These are phyloP conservation scores for Calliopum simillimum DNA, from an alignment of 2,888 invertebrate genomes.

Conservation along the genomic window DNA sequence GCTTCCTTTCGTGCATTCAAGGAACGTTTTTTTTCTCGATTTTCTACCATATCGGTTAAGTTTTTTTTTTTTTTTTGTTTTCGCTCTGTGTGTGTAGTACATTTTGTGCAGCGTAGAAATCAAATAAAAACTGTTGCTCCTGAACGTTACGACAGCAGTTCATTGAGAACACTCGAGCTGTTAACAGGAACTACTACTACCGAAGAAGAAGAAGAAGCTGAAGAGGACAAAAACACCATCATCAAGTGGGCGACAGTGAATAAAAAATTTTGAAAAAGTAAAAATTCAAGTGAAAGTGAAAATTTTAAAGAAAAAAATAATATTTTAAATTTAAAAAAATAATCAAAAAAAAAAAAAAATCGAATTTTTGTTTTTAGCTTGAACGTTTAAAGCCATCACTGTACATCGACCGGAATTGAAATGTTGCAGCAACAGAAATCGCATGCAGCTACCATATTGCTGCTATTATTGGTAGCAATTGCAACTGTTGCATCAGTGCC, in stretches of 20 bases:
- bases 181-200: constrained; percentile 41
- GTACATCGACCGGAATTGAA: background rate
- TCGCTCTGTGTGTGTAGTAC: background rate
- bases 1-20: constrained; percentile 24
- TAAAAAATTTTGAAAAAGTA: background rate
- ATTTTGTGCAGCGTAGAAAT: constrained; percentile 42
- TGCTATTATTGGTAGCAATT: constrained; percentile 52
- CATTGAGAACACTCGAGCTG: constrained; percentile 63
- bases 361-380: constrained; percentile 3
- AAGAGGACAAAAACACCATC: background rate
- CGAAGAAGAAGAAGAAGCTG: constrained; percentile 4
- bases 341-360: constrained; percentile 32
- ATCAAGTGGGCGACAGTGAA: constrained; percentile 6
- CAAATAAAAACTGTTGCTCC: constrained; percentile 65
- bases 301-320: too few relatives aligned
- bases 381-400: background rate
- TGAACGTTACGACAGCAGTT: constrained; percentile 56
- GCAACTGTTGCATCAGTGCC: constrained; percentile 62
- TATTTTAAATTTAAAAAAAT: too few relatives aligned
- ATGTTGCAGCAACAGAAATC: constrained; percentile 31
- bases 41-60: constrained; percentile 34
- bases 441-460: constrained; percentile 37
- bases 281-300: constrained; percentile 13
- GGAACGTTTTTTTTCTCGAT: constrained; percentile 21
- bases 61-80: constrained; percentile 7